Evolutionary conservation across 2,888 invertebrate species (phyloP).

Genomic region (Hemithea aestivaria): DNA sequence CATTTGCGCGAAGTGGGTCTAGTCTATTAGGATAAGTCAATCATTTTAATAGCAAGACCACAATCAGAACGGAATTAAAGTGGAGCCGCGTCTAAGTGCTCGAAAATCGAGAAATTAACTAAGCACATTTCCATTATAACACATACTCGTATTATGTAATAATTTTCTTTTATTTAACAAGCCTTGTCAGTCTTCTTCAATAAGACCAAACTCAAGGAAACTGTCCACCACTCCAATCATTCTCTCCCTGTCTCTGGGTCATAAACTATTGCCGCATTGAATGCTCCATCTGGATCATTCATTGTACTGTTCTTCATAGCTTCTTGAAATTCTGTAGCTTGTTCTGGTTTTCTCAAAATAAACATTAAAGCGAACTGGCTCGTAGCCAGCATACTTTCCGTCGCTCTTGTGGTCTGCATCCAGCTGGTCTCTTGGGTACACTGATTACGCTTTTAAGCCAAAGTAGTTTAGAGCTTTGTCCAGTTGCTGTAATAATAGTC

Average conservation of each 20-base stretch:
- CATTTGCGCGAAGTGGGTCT: no score
- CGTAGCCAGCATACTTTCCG: slow-evolving; percentile 25
- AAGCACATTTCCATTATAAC: no score
- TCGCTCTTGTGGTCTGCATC: slow-evolving; percentile 37
- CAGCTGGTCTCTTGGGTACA: slow-evolving; percentile 36
- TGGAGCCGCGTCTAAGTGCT: no score
- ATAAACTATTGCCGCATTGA: not conserved
- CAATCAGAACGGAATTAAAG: no score
- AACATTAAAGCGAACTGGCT: slow-evolving; percentile 24
- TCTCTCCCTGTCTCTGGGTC: slow-evolving; percentile 5
- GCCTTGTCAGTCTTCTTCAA: not conserved
- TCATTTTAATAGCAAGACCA: no score
- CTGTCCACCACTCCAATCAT: slow-evolving; percentile 11
- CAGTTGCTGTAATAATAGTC: slow-evolving; percentile 30
- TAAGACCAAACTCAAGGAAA: slow-evolving; percentile 12
- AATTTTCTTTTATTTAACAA: no score
- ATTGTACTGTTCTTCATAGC: slow-evolving; percentile 1
- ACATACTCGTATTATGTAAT: no score
- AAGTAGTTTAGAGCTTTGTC: slow-evolving; percentile 28
- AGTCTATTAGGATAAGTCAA: no score
- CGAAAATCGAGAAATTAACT: no score
- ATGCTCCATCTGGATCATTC: not conserved
- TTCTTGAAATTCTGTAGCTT: slow-evolving; percentile 19
- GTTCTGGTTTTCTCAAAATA: slow-evolving; percentile 28
- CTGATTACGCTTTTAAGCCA: slow-evolving; percentile 27